These are phyloP conservation scores for Microtus montanus DNA, from an alignment of 2,113 vertebrate genomes.

Conservation along the genomic window DNA sequence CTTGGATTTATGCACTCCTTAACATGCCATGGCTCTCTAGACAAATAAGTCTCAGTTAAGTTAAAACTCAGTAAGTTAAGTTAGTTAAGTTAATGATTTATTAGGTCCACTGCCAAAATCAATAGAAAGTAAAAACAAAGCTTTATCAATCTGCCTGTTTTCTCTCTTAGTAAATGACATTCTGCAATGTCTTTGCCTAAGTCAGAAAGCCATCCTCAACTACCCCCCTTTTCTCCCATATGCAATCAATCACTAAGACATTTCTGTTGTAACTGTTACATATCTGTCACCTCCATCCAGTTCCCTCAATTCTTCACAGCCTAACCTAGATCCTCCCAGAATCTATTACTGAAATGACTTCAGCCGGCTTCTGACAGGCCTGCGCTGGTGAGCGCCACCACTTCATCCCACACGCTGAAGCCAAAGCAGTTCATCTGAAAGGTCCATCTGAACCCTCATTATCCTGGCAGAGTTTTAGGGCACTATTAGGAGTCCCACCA, in stretches of 20 bases:
- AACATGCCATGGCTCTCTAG: not conserved
- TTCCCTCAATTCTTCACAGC: constrained; percentile 3
- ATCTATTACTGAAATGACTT: not conserved
- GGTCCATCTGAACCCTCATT: not conserved
- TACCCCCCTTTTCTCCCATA: not conserved
- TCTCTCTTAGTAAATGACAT: not conserved
- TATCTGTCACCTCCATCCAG: not conserved
- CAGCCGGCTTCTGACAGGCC: not conserved
- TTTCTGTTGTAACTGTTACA: not conserved
- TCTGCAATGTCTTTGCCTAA: not conserved
- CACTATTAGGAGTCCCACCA: not conserved
- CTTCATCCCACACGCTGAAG: not conserved
- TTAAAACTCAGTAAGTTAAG: too few relatives aligned
- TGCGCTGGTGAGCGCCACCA: not conserved
- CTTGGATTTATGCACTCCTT: not conserved
- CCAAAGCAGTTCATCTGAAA: not conserved
- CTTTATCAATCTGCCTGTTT: not conserved
- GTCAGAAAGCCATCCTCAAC: not conserved
- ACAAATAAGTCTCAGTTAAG: not conserved
- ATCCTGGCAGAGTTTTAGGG: not conserved
- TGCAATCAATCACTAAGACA: not conserved
- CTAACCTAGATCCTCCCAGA: not conserved
- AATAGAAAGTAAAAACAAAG: constrained; percentile 4
- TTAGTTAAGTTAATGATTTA: not conserved
- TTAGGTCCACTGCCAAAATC: not conserved